Base-by-base conservation (phyloP, 2,888 invertebrate species). In the Hemaris fuciformis region DNA sequence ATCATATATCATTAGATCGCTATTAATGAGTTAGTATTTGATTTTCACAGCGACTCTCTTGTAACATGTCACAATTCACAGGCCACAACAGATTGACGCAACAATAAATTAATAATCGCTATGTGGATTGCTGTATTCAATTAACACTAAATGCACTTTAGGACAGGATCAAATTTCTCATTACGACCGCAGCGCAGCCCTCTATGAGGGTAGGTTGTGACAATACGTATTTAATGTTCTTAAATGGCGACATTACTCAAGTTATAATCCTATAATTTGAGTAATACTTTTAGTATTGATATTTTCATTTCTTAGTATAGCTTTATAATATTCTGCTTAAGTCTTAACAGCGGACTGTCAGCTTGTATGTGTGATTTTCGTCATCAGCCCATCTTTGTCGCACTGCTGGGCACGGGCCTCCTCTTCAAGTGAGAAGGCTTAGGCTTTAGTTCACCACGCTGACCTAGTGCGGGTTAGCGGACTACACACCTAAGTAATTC, bases 221-320 rank as follows among this genome's bases (percentile, higher is more conserved):
- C 57, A 61, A 61, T 62, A 60, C 38, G 66, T 66, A 66, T 31
- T 27, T 31, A 27, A 31, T 31, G 10, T 57, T 23, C 57, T 38
- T 23, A 41, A 57, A 38, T 22, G n/a, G 18, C n/a, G 38, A 20
- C 41, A 38, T 20, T 41, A 15, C 13, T n/a, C 13, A 22, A 38
- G 5, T 20, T 41, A 13, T 1, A 6, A 5, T 10, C 23, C n/a
- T n/a, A n/a, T n/a, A n/a, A n/a, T n/a, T n/a, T n/a, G n/a, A n/a
- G n/a, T n/a, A n/a, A n/a, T n/a, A n/a, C n/a, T n/a, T n/a, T n/a
- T n/a, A n/a, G n/a, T n/a, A n/a, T n/a, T n/a, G n/a, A n/a, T n/a
- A n/a, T n/a, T n/a, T n/a, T n/a, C n/a, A n/a, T n/a, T n/a, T n/a
- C n/a, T n/a, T n/a, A n/a, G n/a, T n/a, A n/a, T n/a, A n/a, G n/a